Percentiles rank a stretch among this genome's conserved stretches.
Conservation (phyloP, 2,113 vertebrate genomes). For the Apistogramma diplotaenia region DNA sequence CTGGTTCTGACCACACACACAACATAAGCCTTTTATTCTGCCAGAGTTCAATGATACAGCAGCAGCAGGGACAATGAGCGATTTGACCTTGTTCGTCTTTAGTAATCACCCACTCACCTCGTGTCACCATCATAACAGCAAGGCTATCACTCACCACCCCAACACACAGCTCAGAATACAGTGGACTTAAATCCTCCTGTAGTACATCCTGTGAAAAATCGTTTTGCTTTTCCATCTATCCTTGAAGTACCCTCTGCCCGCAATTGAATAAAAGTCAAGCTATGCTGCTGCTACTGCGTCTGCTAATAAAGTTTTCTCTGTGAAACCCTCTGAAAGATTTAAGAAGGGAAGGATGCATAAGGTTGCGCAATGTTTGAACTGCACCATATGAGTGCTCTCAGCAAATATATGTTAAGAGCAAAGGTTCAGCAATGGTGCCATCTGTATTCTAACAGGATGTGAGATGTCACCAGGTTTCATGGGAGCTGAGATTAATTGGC, state of each 20-base stretch:
- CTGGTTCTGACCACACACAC: constrained; percentile 1
- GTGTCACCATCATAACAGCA: constrained; percentile 11
- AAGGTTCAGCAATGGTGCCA: constrained; percentile 25
- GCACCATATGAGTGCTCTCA: not conserved
- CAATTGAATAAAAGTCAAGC: constrained; percentile 34
- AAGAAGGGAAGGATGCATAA: constrained; percentile 2
- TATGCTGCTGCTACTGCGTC: not conserved
- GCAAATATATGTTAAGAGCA: constrained; percentile 34
- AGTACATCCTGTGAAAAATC: constrained; percentile 18
- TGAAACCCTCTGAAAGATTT: constrained; percentile 13
- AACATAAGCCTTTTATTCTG: constrained; percentile 12
- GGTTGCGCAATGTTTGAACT: constrained; percentile 15
- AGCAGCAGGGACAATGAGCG: constrained; percentile 1
- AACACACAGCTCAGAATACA: constrained; percentile 4
- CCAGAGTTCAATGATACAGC: not conserved
- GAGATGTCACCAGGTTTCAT: constrained; percentile 44
- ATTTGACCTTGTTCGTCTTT: constrained; percentile 40
- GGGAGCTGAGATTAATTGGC: constrained; percentile 67
- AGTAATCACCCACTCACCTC: constrained; percentile 31
- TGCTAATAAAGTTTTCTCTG: constrained; percentile 13
- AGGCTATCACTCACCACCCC: constrained; percentile 16
- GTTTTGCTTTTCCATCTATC: constrained; percentile 15
- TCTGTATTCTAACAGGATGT: constrained; percentile 59
- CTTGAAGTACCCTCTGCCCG: constrained; percentile 14
- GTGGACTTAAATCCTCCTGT: constrained; percentile 4